These are phyloP conservation scores for Enteromius paludinosus DNA, from an alignment of 2,797 vertebrate genomes.

Conservation along the genomic window DNA sequence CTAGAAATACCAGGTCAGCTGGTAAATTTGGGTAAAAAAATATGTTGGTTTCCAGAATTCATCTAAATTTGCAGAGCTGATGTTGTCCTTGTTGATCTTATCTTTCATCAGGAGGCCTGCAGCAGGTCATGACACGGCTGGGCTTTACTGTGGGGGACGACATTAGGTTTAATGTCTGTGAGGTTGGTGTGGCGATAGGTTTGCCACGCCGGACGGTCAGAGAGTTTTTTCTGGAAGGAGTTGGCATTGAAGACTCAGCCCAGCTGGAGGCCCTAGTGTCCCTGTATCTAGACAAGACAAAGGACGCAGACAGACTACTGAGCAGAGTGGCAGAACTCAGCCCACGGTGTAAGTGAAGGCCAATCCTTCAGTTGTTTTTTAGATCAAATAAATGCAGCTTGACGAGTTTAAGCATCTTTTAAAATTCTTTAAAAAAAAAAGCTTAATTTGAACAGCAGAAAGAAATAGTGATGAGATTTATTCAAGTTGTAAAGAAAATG, in stretches of 20 bases:
- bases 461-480: neutral
- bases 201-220: slow-evolving; percentile 58
- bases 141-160: slow-evolving; percentile 43
- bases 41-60: neutral
- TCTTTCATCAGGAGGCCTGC: slow-evolving; percentile 54
- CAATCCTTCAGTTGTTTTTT: neutral
- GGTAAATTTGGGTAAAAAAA: neutral
- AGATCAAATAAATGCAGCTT: neutral
- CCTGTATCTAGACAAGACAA: slow-evolving; percentile 66
- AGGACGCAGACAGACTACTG: slow-evolving; percentile 56
- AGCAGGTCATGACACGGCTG: slow-evolving; percentile 52
- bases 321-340: slow-evolving; percentile 55
- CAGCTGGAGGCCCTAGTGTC: slow-evolving; percentile 65
- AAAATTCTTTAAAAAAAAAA: neutral
- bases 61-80: neutral
- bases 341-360: slow-evolving; percentile 57
- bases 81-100: neutral
- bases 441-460: neutral
- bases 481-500: neutral
- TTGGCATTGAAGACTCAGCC: slow-evolving; percentile 53
- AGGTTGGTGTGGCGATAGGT: slow-evolving; percentile 64
- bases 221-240: slow-evolving; percentile 64
- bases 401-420: neutral
- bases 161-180: slow-evolving; percentile 62
- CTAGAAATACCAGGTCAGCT: neutral